Base-by-base conservation (phyloP, 2,113 vertebrate species). In the Anarhynchus alexandrinus region DNA sequence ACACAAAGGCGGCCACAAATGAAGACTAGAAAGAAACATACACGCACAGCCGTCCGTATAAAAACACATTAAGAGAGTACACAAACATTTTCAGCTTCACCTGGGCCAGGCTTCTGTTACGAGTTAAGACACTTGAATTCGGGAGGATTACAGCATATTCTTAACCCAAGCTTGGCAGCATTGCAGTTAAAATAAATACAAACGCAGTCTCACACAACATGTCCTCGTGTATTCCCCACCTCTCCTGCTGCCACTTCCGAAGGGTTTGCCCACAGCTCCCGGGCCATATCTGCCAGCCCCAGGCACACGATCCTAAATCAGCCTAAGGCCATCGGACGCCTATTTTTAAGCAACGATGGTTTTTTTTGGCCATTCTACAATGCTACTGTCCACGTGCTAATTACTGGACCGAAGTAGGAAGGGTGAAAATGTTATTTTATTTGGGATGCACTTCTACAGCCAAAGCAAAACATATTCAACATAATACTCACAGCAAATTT, bases 231-330 rank as follows among this genome's bases (percentile, higher is more conserved):
- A 52, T 30, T 52, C 27, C 61, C 36, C 32, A 4, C 0, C 5
- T 14, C 49, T 69, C 55, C 36, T 9, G 40, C 23, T 13, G 49
- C 42, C 47, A 4, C 52, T 67, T 12, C 1, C 1, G 30, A 64
- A 83, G 30, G 57, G 25, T 32, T 40, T 72, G 51, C 27, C 71
- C 54, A 7, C 8, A 54, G 36, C 8, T 29, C 7, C 42, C 9
- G 4, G 42, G 23, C 25, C 5, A 0, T 8, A 19, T 14, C 70
- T 51, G n/a, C 47, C 38, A 34, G 52, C 40, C n/a, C 34, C 1
- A 0, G 0, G 7, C 47, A 70, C 27, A 15, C 12, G 15, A 10
- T 10, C 27, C 71, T 49, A 1, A 2, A 18, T 66, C 7, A 42
- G 10, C 6, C 61, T 17, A 6, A 34, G 8, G 17, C 32, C 6